A percentile compares a stretch with the other conserved stretches of the same genome.
phyloP scores from a whole-genome alignment of 2,113 vertebrate genomes.

The Oenanthe oenanthe region DNA sequence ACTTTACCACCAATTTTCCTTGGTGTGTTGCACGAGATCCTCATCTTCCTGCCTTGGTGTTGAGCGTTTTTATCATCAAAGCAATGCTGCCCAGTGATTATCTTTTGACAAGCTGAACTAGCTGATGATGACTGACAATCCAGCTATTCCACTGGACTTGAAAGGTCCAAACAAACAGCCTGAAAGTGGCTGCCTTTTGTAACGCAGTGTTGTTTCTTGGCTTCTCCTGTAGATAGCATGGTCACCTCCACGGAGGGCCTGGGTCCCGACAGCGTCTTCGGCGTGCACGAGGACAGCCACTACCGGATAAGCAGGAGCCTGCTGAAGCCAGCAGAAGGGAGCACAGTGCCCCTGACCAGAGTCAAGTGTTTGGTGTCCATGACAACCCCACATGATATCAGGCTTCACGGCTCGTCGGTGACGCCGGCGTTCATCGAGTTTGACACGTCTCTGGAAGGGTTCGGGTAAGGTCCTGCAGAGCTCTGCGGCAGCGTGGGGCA shows the following conservation, averaged over 20 bases:
- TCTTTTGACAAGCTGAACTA: background rate
- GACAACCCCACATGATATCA: constrained; percentile 98
- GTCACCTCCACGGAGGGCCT: constrained; percentile 91
- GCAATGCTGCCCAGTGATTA: background rate
- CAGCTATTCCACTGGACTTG: background rate
- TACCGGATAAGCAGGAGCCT: constrained; percentile 96
- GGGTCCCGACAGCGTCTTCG: constrained; percentile 92
- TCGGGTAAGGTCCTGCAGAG: constrained; percentile 82
- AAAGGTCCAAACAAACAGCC: background rate
- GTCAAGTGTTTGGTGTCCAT: constrained; percentile 99
- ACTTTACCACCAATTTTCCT: background rate
- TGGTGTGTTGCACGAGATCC: accelerated
- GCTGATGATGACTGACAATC: accelerated
- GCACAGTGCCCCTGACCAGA: constrained; percentile 94
- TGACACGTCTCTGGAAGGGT: constrained; percentile 94
- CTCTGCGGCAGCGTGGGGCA: background rate
- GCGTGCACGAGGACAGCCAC: constrained; percentile 90
- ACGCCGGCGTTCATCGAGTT: constrained; percentile 96
- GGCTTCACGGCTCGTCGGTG: constrained; percentile 92
- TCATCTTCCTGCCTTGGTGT: background rate
- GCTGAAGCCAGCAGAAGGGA: constrained; percentile 94
- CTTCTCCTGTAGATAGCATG: constrained; percentile 84
- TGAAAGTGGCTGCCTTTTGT: background rate
- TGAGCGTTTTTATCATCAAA: background rate
- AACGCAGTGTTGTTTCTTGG: constrained; percentile 19